Conservation (phyloP, 2,113 vertebrate genomes). For the Coracopsis vasa region DNA sequence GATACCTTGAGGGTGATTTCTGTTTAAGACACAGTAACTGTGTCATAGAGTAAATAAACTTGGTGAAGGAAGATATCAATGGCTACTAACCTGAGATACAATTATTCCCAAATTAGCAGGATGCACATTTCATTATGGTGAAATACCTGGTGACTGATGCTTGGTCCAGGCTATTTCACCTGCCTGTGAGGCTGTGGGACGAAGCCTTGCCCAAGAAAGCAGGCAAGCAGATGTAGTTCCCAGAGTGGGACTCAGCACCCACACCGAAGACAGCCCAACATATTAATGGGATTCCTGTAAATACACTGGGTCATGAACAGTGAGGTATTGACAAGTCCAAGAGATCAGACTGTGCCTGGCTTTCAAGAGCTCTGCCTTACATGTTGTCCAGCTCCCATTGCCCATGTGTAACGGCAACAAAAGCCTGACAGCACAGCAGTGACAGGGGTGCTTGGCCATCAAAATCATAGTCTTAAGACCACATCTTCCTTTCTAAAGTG, state of each 20-base stretch:
- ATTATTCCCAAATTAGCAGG: neutral
- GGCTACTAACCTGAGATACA: neutral
- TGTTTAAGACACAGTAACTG: conserved; percentile 36
- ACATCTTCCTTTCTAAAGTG: rapidly evolving
- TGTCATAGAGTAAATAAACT: conserved; percentile 35
- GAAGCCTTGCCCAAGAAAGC: neutral
- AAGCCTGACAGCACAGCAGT: neutral
- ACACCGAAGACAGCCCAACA: rapidly evolving
- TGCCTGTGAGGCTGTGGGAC: neutral
- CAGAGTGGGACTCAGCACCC: neutral
- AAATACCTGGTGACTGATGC: neutral
- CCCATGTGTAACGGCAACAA: neutral
- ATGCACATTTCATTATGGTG: neutral
- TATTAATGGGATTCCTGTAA: neutral
- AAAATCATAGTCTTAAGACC: neutral
- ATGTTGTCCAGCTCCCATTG: neutral
- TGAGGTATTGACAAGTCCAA: neutral
- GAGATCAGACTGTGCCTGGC: neutral
- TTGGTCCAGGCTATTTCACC: neutral
- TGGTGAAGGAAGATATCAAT: neutral
- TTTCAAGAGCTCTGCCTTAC: neutral
- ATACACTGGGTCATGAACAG: rapidly evolving
- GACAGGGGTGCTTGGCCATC: neutral
- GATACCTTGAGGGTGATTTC: conserved; percentile 63
- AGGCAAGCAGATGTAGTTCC: neutral